A percentile compares a stretch with the other conserved stretches of the same genome.
Conservation (phyloP, 2,113 vertebrate genomes). For the Ginglymostoma cirratum region DNA sequence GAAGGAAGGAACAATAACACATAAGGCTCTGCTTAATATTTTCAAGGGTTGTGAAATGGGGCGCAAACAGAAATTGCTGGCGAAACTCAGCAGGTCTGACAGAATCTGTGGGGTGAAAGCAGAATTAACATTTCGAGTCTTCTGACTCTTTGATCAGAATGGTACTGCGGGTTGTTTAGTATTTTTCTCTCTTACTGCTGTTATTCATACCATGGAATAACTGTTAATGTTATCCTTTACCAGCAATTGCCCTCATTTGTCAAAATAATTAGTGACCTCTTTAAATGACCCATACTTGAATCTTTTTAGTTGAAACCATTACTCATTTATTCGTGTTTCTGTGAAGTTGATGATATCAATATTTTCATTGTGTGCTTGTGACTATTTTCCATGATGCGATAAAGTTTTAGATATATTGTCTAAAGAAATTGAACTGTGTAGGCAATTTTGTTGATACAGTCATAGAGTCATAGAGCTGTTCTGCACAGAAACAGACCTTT, state of each 20-base stretch:
- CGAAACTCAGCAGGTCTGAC: no score
- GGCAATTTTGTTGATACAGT: no score
- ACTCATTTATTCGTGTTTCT: conserved; percentile 29
- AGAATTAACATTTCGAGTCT: no score
- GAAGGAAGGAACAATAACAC: neutral
- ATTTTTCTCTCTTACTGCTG: neutral
- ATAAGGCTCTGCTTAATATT: neutral
- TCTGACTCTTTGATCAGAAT: no score
- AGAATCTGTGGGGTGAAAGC: no score
- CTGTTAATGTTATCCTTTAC: neutral
- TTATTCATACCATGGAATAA: neutral
- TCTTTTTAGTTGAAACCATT: conserved; percentile 21
- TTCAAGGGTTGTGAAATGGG: neutral
- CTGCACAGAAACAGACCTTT: no score
- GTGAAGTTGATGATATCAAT: conserved; percentile 10
- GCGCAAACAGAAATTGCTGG: no score
- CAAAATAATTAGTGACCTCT: neutral
- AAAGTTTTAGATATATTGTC: no score
- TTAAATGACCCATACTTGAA: conserved; percentile 24
- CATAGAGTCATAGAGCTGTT: no score
- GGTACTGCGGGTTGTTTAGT: no score
- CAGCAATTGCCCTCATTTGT: neutral
- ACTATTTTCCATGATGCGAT: neutral
- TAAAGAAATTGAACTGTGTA: no score
- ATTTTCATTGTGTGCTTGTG: neutral